A percentile compares a stretch with the other conserved stretches of the same genome.
phyloP scores from a whole-genome alignment of 2,797 vertebrate species.

The Aeoliscus strigatus region DNA sequence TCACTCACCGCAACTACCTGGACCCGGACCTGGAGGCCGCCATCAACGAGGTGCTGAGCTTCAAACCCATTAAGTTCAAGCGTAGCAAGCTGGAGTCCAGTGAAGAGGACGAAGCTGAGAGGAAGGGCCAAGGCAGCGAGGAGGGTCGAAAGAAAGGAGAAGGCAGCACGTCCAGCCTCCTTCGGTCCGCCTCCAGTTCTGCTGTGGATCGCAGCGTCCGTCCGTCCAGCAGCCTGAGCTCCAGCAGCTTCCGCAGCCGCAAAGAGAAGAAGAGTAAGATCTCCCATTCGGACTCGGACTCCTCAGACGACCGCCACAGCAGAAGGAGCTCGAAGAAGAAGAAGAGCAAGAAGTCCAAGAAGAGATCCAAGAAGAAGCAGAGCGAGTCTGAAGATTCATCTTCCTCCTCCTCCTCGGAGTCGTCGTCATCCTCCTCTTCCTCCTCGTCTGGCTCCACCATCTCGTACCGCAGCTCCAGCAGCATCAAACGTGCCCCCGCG shows the following conservation, averaged over 20 bases:
- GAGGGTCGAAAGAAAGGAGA: conserved; percentile 72
- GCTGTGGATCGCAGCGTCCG: conserved; percentile 75
- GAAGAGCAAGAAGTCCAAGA: conserved; percentile 81
- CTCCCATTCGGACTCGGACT: conserved; percentile 71
- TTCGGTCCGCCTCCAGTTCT: conserved; percentile 79
- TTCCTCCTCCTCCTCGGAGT: conserved; percentile 73
- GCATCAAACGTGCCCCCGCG: conserved; percentile 81
- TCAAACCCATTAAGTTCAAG: conserved; percentile 85
- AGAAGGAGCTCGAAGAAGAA: conserved; percentile 61
- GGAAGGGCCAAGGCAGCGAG: conserved; percentile 51
- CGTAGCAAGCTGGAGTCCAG: conserved; percentile 85
- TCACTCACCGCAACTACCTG: conserved; percentile 84
- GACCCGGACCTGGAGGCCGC: conserved; percentile 94
- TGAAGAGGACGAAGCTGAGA: conserved; percentile 69
- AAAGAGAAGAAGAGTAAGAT: conserved; percentile 65
- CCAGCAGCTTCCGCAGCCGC: conserved; percentile 57
- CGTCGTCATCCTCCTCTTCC: conserved; percentile 62
- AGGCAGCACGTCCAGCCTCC: conserved; percentile 66
- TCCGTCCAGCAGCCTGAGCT: conserved; percentile 62
- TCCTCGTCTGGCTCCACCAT: conserved; percentile 81
- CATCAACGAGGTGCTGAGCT: conserved; percentile 94
- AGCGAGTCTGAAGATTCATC: conserved; percentile 72
- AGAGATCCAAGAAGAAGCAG: conserved; percentile 77
- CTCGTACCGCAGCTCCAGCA: conserved; percentile 88
- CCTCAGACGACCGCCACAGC: conserved; percentile 71